Base-by-base conservation (phyloP, 1,140 invertebrate species). In the Harpegnathos saltator region DNA sequence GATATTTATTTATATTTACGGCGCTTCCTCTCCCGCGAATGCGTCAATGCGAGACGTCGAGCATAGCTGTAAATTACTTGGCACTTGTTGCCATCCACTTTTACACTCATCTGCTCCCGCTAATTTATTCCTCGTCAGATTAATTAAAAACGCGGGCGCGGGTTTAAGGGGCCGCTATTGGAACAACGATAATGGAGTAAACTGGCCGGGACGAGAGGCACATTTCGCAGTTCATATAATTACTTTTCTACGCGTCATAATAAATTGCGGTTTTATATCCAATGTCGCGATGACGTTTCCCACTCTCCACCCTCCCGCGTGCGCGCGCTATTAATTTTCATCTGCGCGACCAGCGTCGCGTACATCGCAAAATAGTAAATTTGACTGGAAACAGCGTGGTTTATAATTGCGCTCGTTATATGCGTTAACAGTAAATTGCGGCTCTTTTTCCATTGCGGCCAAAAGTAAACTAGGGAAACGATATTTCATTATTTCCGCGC, bases 1-100 rank as follows among this genome's bases (percentile, higher is more conserved):
- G 80, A n/a, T 59, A 66, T 61, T 69, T 82, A 73, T 83, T 74
- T n/a, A n/a, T n/a, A n/a, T n/a, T 83, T 33, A 68, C 71, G 22
- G 56, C n/a, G 33, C 50, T 56, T 65, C 48, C 33, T 72, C 19
- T 33, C 33, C 38, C 9, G 4, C 22, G 29, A 44, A 15, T 50
- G 29, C 58, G 19, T 54, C n/a, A 33, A 22, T 33, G 24, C 22
- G 58, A n/a, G n/a, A 65, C 19, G 22, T 65, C 9, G 33, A 48
- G 22, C 22, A 59, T 65, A 12, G 48, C 72, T 61, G 15, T 44
- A 62, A 75, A 63, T 75, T 77, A 63, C 33, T 62, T 66, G 29
- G 22, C 52, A 5, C 33, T 73, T 65, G 61, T 82, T 24, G 63
- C 56, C 29, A 24, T 72, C 48, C 52, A 61, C 52, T 73, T 38